Evolutionary conservation across 1,140 invertebrate genomes (phyloP).

Genomic region (Lordiphosa collinella): DNA sequence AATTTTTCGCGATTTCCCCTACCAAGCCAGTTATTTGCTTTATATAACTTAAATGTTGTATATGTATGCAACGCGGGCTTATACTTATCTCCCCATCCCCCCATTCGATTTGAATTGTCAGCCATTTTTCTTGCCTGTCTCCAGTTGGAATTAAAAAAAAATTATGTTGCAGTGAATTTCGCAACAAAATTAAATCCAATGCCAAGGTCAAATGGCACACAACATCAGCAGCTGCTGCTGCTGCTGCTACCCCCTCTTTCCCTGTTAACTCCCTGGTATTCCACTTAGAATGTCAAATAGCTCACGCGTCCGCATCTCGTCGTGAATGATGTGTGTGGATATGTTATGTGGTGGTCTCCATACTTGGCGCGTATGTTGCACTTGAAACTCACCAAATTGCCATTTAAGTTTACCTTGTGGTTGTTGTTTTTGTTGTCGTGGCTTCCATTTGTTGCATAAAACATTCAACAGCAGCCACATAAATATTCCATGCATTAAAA

Average conservation of each 20-base stretch:
- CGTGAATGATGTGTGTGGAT: slow-evolving; percentile 4
- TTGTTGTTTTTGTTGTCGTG: slow-evolving; percentile 4
- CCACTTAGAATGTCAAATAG: slow-evolving; percentile 66
- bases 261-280: slow-evolving; percentile 3
- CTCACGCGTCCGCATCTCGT: slow-evolving; percentile 45
- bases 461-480: slow-evolving; percentile 52
- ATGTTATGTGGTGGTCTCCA: slow-evolving; percentile 20
- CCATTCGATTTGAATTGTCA: background rate
- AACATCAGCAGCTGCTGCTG: slow-evolving; percentile 44
- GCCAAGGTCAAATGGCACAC: slow-evolving; percentile 62
- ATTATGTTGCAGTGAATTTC: slow-evolving; percentile 62
- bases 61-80: too few species aligned
- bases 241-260: background rate
- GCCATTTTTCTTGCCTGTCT: background rate
- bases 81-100: too few species aligned
- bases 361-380: slow-evolving; percentile 55
- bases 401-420: slow-evolving; percentile 30
- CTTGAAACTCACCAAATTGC: slow-evolving; percentile 60
- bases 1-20: too few species aligned
- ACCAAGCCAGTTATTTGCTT: too few species aligned
- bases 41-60: too few species aligned
- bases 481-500: slow-evolving; percentile 62
- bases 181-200: slow-evolving; percentile 73
- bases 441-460: slow-evolving; percentile 46
- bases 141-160: slow-evolving; percentile 21